A percentile compares a stretch with the other conserved stretches of the same genome.
Conservation (phyloP, 2,797 vertebrate genomes). For the Gouania willdenowi region DNA sequence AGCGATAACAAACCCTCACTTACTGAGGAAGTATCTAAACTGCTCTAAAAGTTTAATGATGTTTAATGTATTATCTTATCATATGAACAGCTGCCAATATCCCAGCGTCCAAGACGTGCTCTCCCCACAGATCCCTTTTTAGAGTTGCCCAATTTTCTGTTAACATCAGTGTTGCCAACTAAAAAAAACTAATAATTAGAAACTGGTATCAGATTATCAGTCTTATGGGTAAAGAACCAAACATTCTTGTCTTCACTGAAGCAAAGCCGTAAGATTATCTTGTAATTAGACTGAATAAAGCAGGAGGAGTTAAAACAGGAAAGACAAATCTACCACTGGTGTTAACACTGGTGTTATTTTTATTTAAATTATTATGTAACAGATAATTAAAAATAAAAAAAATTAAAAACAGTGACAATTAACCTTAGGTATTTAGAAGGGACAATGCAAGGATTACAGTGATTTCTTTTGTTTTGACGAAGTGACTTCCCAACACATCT, state of each 20-base stretch:
- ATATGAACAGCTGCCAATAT: constrained; percentile 17
- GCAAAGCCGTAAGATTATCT: not conserved
- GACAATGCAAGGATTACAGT: too few relatives aligned
- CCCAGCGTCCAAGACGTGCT: constrained; percentile 20
- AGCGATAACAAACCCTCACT: constrained; percentile 11
- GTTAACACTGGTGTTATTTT: too few relatives aligned
- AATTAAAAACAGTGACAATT: too few relatives aligned
- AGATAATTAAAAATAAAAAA: too few relatives aligned
- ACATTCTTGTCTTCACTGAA: not conserved
- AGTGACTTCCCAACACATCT: too few relatives aligned
- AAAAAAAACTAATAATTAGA: constrained; percentile 22
- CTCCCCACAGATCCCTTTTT: constrained; percentile 8
- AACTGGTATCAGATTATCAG: constrained; percentile 20
- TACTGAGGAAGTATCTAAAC: not conserved
- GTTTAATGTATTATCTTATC: constrained; percentile 6
- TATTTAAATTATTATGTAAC: too few relatives aligned
- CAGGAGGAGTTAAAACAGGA: too few relatives aligned
- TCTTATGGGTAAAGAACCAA: constrained; percentile 1
- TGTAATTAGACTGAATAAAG: not conserved
- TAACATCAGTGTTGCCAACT: constrained; percentile 32
- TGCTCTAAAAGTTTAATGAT: not conserved
- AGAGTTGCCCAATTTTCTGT: constrained; percentile 4
- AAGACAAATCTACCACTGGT: too few relatives aligned
- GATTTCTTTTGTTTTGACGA: too few relatives aligned
- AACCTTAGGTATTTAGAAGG: too few relatives aligned